Evolutionary conservation across 2,113 vertebrate genomes (phyloP), one percentile per base, ranked within the genome.

Genomic region (Pantherophis guttatus): DNA sequence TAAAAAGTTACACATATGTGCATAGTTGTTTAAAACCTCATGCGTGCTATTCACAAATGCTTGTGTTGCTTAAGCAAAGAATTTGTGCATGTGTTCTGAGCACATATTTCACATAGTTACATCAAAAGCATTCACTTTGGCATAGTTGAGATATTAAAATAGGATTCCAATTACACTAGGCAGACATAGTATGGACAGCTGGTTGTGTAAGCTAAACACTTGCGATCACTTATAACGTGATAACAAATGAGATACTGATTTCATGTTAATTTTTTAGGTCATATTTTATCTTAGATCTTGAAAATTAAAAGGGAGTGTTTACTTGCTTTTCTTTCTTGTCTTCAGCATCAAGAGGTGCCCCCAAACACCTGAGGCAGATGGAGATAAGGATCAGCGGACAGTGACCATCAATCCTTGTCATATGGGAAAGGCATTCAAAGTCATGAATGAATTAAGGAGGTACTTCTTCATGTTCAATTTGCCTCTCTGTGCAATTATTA

Each of bases 361-460:
- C 53, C 96, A 96, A 90, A 95, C 97, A 65, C 95, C 95, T 26
- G 94, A 97, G 57, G 98, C 98, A 92, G 97, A 97, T 19, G 98
- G 98, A 95, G 98, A 98, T 93, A 98, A 98, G 96, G 98, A 97
- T 65, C 98, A 98, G 93, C 98, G 97, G 95, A 98, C 97, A 39
- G 96, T 98, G 97, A 98, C 98, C 75, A 98, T 99, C 97, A 99
- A 98, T 95, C 97, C 98, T 93, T 98, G 97, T 88, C 99, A 99
- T 96, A 99, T 98, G 98, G 99, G 98, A 96, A 99, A 99, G 96
- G 99, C 99, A 0, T 99, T 99, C 97, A 98, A 98, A 97, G 97
- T 99, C 94, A 99, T 99, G 99, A 99, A 99, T 91, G 99, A 99
- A 92, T 97, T 99, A 93, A 98, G 99, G 94, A 99, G 99, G 99